These are phyloP conservation scores for Cichlasoma orientale DNA, from an alignment of 2,797 vertebrate species.

Conservation along the genomic window DNA sequence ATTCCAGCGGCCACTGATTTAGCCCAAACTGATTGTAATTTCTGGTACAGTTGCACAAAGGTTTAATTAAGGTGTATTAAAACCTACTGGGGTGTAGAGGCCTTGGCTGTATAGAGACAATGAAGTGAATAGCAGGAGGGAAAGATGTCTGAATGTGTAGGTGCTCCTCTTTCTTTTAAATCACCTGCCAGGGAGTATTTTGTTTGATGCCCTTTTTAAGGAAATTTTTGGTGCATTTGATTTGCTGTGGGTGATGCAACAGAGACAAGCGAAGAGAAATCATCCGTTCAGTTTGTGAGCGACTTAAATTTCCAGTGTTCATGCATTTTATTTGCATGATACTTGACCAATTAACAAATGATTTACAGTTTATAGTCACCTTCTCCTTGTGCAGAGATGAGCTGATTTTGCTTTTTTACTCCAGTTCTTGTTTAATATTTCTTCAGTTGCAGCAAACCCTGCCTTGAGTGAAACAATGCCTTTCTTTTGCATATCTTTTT, in stretches of 20 bases:
- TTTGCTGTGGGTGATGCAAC: slow-evolving; percentile 41
- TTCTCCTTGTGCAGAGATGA: background rate
- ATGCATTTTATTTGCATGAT: slow-evolving; percentile 4
- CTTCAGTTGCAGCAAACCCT: background rate
- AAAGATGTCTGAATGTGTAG: slow-evolving; percentile 1
- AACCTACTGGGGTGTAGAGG: slow-evolving; percentile 30
- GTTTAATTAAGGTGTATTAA: slow-evolving; percentile 33
- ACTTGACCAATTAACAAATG: background rate
- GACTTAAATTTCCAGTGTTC: background rate
- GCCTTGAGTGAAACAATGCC: background rate
- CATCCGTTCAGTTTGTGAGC: slow-evolving; percentile 20
- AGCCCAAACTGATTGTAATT: slow-evolving; percentile 35
- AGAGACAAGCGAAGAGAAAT: slow-evolving; percentile 22
- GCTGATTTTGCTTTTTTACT: background rate
- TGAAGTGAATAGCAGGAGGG: slow-evolving; percentile 17
- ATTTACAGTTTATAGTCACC: background rate
- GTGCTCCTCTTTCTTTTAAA: slow-evolving; percentile 21
- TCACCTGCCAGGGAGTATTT: slow-evolving; percentile 28
- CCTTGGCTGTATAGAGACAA: slow-evolving; percentile 18
- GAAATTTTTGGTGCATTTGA: slow-evolving; percentile 36
- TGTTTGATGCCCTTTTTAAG: slow-evolving; percentile 27
- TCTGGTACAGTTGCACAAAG: slow-evolving; percentile 36
- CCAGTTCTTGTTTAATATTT: background rate
- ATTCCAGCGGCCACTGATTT: slow-evolving; percentile 53
- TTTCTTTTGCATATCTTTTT: slow-evolving; percentile 8